Conservation (phyloP, 2,113 vertebrate species). For the cat (Felis catus) region F.catus_Fca126_mat1.0 CM031413.1:40056501-40057000, state of each 20-base stretch:
- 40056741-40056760: neutral
- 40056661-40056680: neutral
- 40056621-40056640: neutral
- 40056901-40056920: neutral
- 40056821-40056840: neutral
- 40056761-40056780: neutral
- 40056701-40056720: neutral
- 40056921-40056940: neutral
- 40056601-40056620: neutral
- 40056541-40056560: neutral
- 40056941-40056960: neutral
- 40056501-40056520: neutral
- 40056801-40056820: neutral
- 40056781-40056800: neutral
- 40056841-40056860: neutral
- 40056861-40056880: neutral
- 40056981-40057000: neutral
- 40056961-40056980: neutral
- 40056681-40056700: neutral
- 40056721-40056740: neutral
- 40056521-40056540: neutral
- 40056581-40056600: neutral
- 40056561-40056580: neutral
- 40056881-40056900: neutral
- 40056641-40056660: neutral